These are phyloP conservation scores for Neosilurus mollespiculum DNA, from an alignment of 2,797 vertebrate species.

Conservation along the genomic window DNA sequence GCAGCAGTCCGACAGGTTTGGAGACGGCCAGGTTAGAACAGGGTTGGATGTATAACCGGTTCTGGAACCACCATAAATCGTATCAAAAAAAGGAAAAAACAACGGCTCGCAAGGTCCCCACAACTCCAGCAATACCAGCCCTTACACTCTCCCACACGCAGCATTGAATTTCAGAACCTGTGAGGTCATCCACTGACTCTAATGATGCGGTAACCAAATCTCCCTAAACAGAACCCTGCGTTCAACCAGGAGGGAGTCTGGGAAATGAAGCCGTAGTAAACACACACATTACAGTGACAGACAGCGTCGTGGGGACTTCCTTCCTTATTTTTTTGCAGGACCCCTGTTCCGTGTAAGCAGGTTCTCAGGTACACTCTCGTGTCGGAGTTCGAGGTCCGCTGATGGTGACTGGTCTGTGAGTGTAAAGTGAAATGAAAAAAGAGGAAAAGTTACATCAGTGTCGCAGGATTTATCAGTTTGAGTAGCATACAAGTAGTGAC, in stretches of 20 bases:
- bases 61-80: not conserved
- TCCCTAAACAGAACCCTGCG: not conserved
- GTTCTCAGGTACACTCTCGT: not conserved
- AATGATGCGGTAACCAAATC: conserved; percentile 22
- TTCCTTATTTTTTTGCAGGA: no score
- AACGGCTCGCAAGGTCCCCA: not conserved
- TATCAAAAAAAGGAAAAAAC: not conserved
- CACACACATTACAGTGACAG: no score
- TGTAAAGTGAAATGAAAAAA: not conserved
- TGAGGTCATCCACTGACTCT: conserved; percentile 3
- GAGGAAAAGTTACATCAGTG: not conserved
- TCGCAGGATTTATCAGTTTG: not conserved
- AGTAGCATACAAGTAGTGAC: not conserved
- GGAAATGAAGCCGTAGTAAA: not conserved
- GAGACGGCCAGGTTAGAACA: no score
- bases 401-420: not conserved
- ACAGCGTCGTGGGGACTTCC: not conserved
- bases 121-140: conserved; percentile 1
- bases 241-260: not conserved
- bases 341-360: not conserved
- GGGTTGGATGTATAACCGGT: not conserved
- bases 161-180: conserved; percentile 21
- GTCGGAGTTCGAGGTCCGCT: not conserved
- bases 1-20: not conserved
- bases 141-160: not conserved